These are phyloP conservation scores for Pogonocichla stellata DNA, from an alignment of 2,113 vertebrate species.

Conservation along the genomic window DNA sequence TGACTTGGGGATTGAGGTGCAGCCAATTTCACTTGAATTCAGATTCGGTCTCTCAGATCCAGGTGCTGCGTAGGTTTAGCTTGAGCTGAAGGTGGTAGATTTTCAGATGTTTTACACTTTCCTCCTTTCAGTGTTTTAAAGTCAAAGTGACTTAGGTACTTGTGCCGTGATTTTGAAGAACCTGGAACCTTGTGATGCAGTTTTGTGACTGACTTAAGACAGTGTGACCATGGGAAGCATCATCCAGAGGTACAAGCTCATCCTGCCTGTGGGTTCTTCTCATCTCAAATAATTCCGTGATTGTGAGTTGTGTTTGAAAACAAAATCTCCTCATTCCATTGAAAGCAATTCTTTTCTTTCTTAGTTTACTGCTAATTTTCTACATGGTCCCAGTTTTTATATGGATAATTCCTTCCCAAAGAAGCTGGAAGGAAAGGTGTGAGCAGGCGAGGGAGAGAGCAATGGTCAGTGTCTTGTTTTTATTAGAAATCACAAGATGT, in stretches of 20 bases:
- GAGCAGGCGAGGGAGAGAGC: neutral
- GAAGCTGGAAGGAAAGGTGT: neutral
- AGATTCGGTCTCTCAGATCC: neutral
- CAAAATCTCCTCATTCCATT: neutral
- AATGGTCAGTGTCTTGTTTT: neutral
- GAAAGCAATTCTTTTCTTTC: neutral
- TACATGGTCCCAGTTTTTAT: neutral
- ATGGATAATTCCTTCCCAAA: neutral
- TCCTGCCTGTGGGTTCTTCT: neutral
- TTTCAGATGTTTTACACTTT: neutral
- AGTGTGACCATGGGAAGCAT: neutral
- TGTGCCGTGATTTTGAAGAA: neutral
- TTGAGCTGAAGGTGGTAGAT: neutral
- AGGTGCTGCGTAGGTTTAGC: neutral
- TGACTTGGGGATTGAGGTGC: neutral
- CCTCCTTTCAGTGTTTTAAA: neutral
- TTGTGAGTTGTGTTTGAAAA: neutral
- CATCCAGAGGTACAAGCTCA: neutral
- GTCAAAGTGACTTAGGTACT: neutral
- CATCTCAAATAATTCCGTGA: neutral
- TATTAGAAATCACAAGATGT: neutral
- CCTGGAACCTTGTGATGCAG: neutral
- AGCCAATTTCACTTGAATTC: neutral
- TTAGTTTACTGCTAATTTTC: neutral
- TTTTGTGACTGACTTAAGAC: neutral